These are phyloP conservation scores for Pao palembangensis DNA, from an alignment of 2,113 vertebrate genomes.

Conservation along the genomic window DNA sequence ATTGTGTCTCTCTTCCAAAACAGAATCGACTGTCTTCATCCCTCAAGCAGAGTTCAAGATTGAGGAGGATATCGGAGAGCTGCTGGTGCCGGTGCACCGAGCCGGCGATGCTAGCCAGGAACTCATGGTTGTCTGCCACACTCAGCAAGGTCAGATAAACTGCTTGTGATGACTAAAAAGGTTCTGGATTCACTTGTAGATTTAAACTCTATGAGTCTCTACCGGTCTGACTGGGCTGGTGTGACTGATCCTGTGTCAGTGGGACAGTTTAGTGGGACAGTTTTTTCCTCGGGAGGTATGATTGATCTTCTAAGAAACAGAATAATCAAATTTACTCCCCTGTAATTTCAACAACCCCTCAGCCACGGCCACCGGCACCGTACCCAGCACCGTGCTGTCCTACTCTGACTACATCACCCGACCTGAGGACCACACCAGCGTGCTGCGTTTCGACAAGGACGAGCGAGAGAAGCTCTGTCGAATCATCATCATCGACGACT, in stretches of 20 bases:
- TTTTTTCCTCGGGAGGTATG: too few relatives aligned
- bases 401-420: conserved; percentile 85
- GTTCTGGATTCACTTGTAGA: background rate
- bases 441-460: conserved; percentile 80
- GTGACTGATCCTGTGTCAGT: too few relatives aligned
- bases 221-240: too few relatives aligned
- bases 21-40: conserved; percentile 85
- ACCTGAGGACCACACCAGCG: conserved; percentile 80
- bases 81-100: conserved; percentile 78
- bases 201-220: background rate
- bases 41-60: conserved; percentile 80
- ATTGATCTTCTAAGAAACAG: background rate
- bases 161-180: background rate
- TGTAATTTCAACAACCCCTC: conserved; percentile 15
- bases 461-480: conserved; percentile 79
- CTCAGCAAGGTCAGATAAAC: conserved; percentile 75
- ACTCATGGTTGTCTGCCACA: conserved; percentile 82
- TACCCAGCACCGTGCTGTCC: conserved; percentile 76
- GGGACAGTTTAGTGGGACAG: too few relatives aligned
- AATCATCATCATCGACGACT: conserved; percentile 83
- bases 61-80: conserved; percentile 80
- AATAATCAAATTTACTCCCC: background rate
- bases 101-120: conserved; percentile 83
- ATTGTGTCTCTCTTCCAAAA: conserved; percentile 29
- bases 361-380: conserved; percentile 80